Evolutionary conservation across 1,140 invertebrate species (phyloP).

Genomic region (Xylocopa sonorina): DNA sequence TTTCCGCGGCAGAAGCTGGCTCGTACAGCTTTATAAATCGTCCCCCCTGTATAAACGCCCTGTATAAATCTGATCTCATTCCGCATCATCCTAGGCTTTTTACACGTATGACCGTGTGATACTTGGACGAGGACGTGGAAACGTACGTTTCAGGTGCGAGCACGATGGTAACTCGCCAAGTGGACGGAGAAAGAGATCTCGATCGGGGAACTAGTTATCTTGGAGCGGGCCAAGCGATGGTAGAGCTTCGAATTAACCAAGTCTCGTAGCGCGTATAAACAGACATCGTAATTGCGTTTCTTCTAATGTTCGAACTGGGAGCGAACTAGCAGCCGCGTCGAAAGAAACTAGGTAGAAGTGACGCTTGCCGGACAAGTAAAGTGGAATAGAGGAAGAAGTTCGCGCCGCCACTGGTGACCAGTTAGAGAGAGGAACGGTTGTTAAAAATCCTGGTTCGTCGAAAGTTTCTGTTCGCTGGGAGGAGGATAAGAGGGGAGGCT

Average conservation of each 20-base stretch:
- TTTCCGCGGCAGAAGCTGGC: neutral
- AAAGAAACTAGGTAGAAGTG: neutral
- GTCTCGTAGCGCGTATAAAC: too few species aligned
- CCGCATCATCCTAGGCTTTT: neutral
- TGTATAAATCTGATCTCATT: conserved; percentile 5
- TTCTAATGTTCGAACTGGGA: neutral
- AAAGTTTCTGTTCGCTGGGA: too few species aligned
- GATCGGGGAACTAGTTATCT: neutral
- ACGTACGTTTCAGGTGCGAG: neutral
- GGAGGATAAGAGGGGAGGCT: neutral
- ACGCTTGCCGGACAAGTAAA: neutral
- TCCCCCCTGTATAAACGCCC: too few species aligned
- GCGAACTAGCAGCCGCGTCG: neutral
- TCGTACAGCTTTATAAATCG: neutral
- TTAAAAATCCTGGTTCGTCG: neutral
- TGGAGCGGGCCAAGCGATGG: neutral
- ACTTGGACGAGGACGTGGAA: neutral
- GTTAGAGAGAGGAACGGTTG: neutral
- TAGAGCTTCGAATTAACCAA: neutral
- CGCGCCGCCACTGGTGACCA: neutral
- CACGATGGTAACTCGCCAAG: conserved; percentile 15
- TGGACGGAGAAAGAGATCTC: conserved; percentile 2
- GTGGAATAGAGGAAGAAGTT: neutral
- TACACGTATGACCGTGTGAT: neutral
- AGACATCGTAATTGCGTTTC: neutral